phyloP scores from a whole-genome alignment of 2,113 vertebrate species.

The Macroglossus sobrinus region DNA sequence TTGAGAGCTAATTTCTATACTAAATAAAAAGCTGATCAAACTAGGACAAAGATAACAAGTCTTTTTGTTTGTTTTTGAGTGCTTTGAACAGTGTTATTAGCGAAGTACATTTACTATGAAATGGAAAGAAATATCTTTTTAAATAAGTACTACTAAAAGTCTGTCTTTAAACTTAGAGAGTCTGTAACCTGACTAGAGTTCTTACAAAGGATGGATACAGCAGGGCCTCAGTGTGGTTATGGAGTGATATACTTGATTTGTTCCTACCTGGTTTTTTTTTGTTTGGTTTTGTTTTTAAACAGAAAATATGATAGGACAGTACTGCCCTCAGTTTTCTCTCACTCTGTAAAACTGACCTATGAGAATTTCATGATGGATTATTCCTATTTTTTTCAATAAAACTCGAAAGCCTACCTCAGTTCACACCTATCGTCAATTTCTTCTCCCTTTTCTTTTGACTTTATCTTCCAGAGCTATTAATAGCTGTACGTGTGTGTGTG shows the following conservation, averaged over 20 bases:
- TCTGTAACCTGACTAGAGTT: neutral
- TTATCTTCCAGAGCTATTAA: neutral
- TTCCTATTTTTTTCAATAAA: neutral
- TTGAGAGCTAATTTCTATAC: neutral
- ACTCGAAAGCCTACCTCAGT: neutral
- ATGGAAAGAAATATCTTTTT: neutral
- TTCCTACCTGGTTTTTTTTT: neutral
- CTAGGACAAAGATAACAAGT: neutral
- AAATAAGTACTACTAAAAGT: neutral
- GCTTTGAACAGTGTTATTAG: neutral
- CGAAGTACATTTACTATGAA: neutral
- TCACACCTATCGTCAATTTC: neutral
- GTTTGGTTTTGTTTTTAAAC: neutral
- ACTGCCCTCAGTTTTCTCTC: neutral
- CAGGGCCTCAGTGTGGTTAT: neutral
- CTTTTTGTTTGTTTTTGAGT: neutral
- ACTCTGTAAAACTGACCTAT: neutral
- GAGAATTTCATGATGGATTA: neutral
- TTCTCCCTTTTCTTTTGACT: neutral
- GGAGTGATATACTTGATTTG: neutral
- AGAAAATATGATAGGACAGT: neutral
- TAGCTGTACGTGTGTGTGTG: neutral
- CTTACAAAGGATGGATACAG: neutral
- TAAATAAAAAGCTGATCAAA: neutral
- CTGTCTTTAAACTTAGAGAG: neutral